phyloP scores from a whole-genome alignment of 2,888 invertebrate species.

The Heliconius cydno region DNA sequence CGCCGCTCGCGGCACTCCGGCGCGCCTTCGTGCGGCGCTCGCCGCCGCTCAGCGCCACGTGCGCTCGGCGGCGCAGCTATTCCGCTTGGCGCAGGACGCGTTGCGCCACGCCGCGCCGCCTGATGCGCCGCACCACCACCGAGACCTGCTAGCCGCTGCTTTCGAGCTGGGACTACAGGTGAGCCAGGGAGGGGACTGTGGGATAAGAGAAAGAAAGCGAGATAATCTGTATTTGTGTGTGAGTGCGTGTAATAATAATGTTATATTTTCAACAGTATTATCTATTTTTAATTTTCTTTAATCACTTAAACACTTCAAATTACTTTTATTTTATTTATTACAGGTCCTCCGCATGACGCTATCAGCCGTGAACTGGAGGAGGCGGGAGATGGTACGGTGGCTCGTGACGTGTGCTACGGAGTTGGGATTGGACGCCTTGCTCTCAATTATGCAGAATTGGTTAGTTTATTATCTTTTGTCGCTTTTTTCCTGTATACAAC shows the following conservation, averaged over 20 bases:
- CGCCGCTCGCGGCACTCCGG: conserved; percentile 85
- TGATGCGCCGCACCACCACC: conserved; percentile 89
- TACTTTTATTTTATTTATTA: conserved; percentile 22
- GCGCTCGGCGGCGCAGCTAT: conserved; percentile 92
- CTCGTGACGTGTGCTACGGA: conserved; percentile 93
- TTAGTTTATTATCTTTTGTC: conserved; percentile 49
- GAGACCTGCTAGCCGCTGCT: conserved; percentile 90
- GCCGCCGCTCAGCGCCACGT: conserved; percentile 92
- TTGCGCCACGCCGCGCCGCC: conserved; percentile 91
- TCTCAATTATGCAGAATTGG: conserved; percentile 94
- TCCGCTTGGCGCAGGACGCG: conserved; percentile 93
- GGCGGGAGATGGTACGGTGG: conserved; percentile 95
- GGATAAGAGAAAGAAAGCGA: no score
- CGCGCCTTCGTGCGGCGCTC: conserved; percentile 88
- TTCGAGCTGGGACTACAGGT: conserved; percentile 91
- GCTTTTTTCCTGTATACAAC: neutral
- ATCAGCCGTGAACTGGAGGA: conserved; percentile 90
- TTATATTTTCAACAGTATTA: neutral
- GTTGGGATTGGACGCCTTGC: conserved; percentile 90
- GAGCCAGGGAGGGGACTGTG: neutral
- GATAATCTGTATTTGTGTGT: no score
- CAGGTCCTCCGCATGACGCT: conserved; percentile 92
- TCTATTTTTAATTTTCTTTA: no score
- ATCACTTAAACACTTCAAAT: no score
- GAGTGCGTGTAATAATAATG: neutral